phyloP scores from a whole-genome alignment of 2,797 vertebrate genomes.

The Syngnathus rostellatus region DNA sequence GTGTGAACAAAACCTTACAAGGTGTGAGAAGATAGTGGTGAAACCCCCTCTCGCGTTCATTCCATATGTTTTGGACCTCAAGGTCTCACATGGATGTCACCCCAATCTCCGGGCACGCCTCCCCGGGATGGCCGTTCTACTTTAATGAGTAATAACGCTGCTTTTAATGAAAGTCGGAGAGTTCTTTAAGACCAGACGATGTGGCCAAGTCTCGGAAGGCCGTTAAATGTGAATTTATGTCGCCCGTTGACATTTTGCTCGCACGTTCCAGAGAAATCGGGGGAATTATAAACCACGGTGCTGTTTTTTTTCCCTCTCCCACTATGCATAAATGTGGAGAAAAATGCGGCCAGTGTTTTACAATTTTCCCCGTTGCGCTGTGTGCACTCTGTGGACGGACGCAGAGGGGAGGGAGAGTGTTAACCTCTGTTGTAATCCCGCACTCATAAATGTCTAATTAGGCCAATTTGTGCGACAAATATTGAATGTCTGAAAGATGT shows the following conservation, averaged over 20 bases:
- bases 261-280: conserved; percentile 58
- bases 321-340: conserved; percentile 54
- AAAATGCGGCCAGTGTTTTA: conserved; percentile 55
- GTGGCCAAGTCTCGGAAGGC: conserved; percentile 59
- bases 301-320: conserved; percentile 49
- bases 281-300: conserved; percentile 55
- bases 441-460: conserved; percentile 33
- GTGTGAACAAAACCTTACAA: conserved; percentile 7
- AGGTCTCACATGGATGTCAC: conserved; percentile 29
- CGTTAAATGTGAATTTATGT: conserved; percentile 69
- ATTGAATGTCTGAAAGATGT: conserved; percentile 11
- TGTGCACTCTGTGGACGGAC: conserved; percentile 23
- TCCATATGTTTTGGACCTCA: conserved; percentile 27
- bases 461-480: conserved; percentile 32
- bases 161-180: conserved; percentile 57
- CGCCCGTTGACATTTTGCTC: conserved; percentile 64
- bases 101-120: conserved; percentile 27
- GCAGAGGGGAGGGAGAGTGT: conserved; percentile 33
- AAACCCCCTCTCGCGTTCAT: conserved; percentile 38
- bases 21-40: conserved; percentile 53
- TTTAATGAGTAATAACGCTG: conserved; percentile 51
- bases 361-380: conserved; percentile 51
- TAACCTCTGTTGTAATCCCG: conserved; percentile 39
- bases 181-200: conserved; percentile 54
- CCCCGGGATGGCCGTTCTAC: conserved; percentile 53